Evolutionary conservation across 2,113 vertebrate genomes (phyloP).

Genomic region (Nesospiza acunhae): DNA sequence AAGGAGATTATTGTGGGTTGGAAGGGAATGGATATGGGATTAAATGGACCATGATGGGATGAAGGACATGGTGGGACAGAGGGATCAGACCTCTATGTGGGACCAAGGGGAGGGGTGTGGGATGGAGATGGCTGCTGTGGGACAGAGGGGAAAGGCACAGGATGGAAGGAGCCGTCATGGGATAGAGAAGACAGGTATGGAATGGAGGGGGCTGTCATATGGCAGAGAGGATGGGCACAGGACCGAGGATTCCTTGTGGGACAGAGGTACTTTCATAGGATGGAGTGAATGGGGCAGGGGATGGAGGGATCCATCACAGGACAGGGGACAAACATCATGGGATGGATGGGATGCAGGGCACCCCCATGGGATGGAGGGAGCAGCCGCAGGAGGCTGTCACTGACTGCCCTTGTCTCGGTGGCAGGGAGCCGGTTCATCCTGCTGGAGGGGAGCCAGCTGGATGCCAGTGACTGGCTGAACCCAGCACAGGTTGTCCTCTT

Average conservation of each 20-base stretch:
- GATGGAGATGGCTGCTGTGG: background rate
- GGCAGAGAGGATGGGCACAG: background rate
- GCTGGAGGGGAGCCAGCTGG: constrained; percentile 94
- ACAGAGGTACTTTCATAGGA: background rate
- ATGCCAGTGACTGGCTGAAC: constrained; percentile 96
- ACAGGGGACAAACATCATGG: rapidly evolving
- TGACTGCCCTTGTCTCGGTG: background rate
- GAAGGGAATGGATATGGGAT: background rate
- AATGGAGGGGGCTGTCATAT: background rate
- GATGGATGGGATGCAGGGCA: background rate
- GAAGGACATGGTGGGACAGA: background rate
- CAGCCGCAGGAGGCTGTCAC: background rate
- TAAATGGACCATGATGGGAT: background rate
- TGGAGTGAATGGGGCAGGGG: background rate
- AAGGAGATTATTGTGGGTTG: background rate
- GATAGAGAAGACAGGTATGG: background rate
- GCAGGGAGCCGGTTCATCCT: constrained; percentile 94
- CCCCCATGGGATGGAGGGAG: background rate
- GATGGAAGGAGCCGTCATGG: background rate
- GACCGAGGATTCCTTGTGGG: background rate
- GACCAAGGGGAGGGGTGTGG: background rate
- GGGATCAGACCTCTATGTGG: background rate
- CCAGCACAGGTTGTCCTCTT: constrained; percentile 94
- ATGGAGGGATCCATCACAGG: background rate
- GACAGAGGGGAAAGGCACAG: background rate